Evolutionary conservation across 2,888 invertebrate genomes (phyloP).

Genomic region (Portevinia maculata): DNA sequence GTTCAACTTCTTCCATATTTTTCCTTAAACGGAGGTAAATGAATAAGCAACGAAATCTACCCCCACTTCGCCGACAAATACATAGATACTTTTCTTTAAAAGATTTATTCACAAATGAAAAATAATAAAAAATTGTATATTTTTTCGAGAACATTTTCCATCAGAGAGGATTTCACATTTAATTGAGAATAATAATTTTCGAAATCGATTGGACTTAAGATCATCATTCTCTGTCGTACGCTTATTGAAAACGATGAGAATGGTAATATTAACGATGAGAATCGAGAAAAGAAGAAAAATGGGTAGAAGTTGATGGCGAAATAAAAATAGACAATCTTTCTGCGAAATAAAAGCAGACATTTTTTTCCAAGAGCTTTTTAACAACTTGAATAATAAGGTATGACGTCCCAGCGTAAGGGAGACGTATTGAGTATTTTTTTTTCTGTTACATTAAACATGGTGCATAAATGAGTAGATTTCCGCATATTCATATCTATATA

Average conservation of each 20-base stretch:
- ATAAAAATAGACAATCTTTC: slow-evolving; percentile 56
- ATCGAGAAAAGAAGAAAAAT: slow-evolving; percentile 31
- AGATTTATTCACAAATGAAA: slow-evolving; percentile 21
- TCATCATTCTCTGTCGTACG: slow-evolving; percentile 48
- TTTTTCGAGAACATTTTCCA: slow-evolving; percentile 11
- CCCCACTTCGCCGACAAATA: neutral
- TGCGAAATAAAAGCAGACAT: slow-evolving; percentile 44
- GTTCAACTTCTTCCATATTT: slow-evolving; percentile 33
- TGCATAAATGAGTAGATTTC: too few species aligned
- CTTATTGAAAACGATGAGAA: slow-evolving; percentile 59
- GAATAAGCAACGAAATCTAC: slow-evolving; percentile 19
- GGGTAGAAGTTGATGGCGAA: slow-evolving; percentile 8
- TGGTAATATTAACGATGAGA: slow-evolving; percentile 40
- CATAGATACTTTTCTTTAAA: slow-evolving; percentile 32
- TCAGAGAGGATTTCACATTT: slow-evolving; percentile 55
- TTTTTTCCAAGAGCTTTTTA: slow-evolving; percentile 39
- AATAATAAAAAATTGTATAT: slow-evolving; percentile 23
- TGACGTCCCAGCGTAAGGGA: too few species aligned
- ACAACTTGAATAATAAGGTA: slow-evolving; percentile 6
- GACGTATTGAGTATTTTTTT: slow-evolving; percentile 32
- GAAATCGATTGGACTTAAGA: slow-evolving; percentile 69
- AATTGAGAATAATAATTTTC: slow-evolving; percentile 72
- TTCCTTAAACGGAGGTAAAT: slow-evolving; percentile 19
- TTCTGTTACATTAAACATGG: too few species aligned
- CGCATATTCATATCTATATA: too few species aligned